These are phyloP conservation scores for Odontocerum albicorne DNA, from an alignment of 2,888 invertebrate genomes.

Conservation along the genomic window DNA sequence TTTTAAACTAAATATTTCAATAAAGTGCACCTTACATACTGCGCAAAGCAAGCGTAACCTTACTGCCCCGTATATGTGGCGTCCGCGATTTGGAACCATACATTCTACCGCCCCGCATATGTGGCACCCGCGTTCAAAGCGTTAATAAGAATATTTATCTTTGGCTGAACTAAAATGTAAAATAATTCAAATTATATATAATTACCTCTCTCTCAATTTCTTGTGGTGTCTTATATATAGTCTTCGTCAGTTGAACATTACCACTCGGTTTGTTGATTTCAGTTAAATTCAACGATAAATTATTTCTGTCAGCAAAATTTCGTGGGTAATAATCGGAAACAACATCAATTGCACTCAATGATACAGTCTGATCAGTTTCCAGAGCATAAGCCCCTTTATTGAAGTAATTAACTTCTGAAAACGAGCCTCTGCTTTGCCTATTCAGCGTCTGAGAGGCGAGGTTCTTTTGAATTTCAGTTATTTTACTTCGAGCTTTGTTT, in stretches of 20 bases:
- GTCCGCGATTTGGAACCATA: too few relatives aligned
- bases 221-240: slow-evolving; percentile 18
- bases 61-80: too few relatives aligned
- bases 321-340: slow-evolving; percentile 23
- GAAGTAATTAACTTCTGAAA: slow-evolving; percentile 10
- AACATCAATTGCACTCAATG: slow-evolving; percentile 28
- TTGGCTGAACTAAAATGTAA: too few relatives aligned
- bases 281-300: slow-evolving; percentile 30
- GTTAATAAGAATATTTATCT: too few relatives aligned
- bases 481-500: slow-evolving; percentile 30
- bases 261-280: slow-evolving; percentile 31
- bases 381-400: slow-evolving; percentile 6
- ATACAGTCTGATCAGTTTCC: slow-evolving; percentile 24
- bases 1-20: too few relatives aligned
- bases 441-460: slow-evolving; percentile 27
- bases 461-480: slow-evolving; percentile 33
- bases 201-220: slow-evolving; percentile 29
- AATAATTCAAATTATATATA: background rate
- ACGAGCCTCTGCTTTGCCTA: slow-evolving; percentile 8
- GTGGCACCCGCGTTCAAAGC: too few relatives aligned
- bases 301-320: slow-evolving; percentile 27
- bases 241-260: background rate
- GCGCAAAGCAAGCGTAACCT: too few relatives aligned
- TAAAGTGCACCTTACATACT: too few relatives aligned
- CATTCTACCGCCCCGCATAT: too few relatives aligned